Evolutionary conservation across 2,113 vertebrate genomes (phyloP).

Genomic region (Petrocephalus microphthalmus): DNA sequence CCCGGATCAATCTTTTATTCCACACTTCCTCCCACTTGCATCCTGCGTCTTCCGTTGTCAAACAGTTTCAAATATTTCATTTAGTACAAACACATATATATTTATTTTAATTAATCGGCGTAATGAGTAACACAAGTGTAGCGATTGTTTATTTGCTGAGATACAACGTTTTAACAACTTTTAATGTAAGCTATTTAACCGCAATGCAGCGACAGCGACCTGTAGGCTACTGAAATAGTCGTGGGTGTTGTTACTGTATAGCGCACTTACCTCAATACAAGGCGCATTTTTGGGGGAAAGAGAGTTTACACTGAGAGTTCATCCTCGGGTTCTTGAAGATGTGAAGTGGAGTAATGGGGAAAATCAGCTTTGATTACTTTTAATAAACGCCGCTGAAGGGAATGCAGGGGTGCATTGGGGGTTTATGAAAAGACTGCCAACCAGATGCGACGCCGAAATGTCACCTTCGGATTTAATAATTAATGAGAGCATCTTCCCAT

Average conservation of each 20-base stretch:
- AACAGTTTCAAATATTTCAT: not conserved
- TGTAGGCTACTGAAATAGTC: not conserved
- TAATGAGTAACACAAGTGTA: not conserved
- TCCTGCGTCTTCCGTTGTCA: not conserved
- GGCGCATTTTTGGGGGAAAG: not conserved
- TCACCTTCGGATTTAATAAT: constrained; percentile 45
- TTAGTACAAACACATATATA: not conserved
- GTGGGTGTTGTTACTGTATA: not conserved
- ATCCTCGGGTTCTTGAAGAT: not conserved
- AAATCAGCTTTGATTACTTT: constrained; percentile 9
- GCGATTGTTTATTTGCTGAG: not conserved
- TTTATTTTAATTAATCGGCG: not conserved
- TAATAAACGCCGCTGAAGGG: constrained; percentile 23
- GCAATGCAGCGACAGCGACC: not conserved
- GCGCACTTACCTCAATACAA: not conserved
- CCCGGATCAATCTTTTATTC: not conserved
- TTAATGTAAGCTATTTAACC: not conserved
- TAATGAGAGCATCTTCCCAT: constrained; percentile 35
- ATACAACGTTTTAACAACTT: not conserved
- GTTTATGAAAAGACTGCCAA: constrained; percentile 32
- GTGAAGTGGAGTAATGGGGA: constrained; percentile 3
- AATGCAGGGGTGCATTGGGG: constrained; percentile 4
- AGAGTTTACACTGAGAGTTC: not conserved
- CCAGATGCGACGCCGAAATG: constrained; percentile 36
- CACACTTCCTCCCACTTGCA: not conserved